phyloP scores from a whole-genome alignment of 2,888 invertebrate species.

The Latrodectus hesperus region DNA sequence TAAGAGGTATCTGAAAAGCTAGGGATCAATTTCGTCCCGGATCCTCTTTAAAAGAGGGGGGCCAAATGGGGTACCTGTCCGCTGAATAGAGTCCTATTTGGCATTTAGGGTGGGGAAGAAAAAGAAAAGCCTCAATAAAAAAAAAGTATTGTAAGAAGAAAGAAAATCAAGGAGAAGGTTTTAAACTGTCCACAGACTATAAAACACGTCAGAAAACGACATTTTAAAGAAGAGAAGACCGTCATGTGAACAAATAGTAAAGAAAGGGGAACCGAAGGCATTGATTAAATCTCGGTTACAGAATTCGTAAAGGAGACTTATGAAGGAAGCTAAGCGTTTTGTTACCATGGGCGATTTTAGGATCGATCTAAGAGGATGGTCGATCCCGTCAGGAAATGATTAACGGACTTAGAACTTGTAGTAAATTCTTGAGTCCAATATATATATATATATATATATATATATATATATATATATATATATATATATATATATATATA shows the following conservation, averaged over 20 bases:
- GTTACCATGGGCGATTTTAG: too few species aligned
- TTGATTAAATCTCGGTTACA: too few species aligned
- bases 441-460: too few species aligned
- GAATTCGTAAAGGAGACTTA: too few species aligned
- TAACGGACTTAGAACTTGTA: too few species aligned
- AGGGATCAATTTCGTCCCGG: conserved; percentile 8
- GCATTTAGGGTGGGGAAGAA: neutral
- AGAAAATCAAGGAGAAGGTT: neutral
- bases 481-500: too few species aligned
- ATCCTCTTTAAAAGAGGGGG: neutral
- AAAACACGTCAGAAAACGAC: conserved; percentile 48
- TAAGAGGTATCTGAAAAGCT: conserved; percentile 1
- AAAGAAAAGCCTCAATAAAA: conserved; percentile 8
- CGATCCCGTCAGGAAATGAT: too few species aligned
- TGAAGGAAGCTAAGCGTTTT: too few species aligned
- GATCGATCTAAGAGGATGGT: too few species aligned
- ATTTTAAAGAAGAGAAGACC: conserved; percentile 9
- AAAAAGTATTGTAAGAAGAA: neutral
- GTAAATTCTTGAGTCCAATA: too few species aligned
- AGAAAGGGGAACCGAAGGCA: too few species aligned
- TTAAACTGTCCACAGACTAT: neutral
- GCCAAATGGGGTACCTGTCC: neutral
- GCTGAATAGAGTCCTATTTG: neutral
- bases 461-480: too few species aligned
- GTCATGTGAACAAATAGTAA: neutral